phyloP scores from a whole-genome alignment of 2,888 invertebrate species.

The Rugalucina vietnamica region DNA sequence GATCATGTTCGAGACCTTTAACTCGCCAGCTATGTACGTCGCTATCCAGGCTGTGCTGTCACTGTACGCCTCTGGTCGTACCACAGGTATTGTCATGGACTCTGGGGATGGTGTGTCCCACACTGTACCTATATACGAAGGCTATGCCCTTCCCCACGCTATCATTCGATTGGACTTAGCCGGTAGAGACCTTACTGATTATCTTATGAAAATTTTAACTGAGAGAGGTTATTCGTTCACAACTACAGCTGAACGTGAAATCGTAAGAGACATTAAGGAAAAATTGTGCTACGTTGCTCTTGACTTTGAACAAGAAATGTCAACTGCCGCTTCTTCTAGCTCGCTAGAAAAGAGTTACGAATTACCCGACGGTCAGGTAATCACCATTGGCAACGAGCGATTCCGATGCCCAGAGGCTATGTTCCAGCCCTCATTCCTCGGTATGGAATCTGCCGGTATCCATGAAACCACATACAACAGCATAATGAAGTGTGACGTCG shows the following conservation, averaged over 20 bases:
- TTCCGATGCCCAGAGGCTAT: conserved; percentile 82
- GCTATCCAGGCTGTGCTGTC: conserved; percentile 97
- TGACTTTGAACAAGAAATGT: conserved; percentile 97
- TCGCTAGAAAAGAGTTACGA: conserved; percentile 71
- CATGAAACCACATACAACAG: conserved; percentile 77
- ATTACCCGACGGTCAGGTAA: conserved; percentile 74
- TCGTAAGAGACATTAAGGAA: conserved; percentile 97
- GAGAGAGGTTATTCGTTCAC: conserved; percentile 84
- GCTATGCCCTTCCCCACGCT: conserved; percentile 85
- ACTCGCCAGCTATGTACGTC: conserved; percentile 93
- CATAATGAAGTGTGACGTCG: conserved; percentile 79
- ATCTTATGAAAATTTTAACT: conserved; percentile 85
- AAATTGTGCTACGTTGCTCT: conserved; percentile 96
- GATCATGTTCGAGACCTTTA: conserved; percentile 86
- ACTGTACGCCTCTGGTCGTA: conserved; percentile 96
- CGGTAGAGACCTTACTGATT: conserved; percentile 80
- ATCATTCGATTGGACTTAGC: conserved; percentile 70
- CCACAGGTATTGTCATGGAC: conserved; percentile 96
- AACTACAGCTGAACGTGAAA: conserved; percentile 88
- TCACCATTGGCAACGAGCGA: conserved; percentile 73
- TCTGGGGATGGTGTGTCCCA: conserved; percentile 97
- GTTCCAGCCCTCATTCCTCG: conserved; percentile 83
- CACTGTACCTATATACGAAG: conserved; percentile 91
- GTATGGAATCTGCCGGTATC: conserved; percentile 72
- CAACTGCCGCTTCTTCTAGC: conserved; percentile 63